These are phyloP conservation scores for Exocentrus adspersus DNA, from an alignment of 2,888 invertebrate species.

Conservation along the genomic window DNA sequence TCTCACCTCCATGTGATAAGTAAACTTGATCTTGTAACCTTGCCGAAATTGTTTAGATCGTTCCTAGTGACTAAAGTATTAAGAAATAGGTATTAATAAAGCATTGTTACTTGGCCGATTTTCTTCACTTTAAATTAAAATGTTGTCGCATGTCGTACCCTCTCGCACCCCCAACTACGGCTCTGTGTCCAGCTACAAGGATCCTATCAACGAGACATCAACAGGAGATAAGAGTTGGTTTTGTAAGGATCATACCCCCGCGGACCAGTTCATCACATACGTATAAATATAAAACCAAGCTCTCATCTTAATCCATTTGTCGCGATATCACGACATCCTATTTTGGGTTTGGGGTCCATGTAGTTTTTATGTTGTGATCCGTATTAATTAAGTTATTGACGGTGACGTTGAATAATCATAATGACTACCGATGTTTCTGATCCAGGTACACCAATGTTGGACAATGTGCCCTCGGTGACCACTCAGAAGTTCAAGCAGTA, in stretches of 20 bases:
- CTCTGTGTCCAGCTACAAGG: too few species aligned
- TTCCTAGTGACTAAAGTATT: too few species aligned
- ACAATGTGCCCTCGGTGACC: neutral
- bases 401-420: slow-evolving; percentile 5
- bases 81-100: too few species aligned
- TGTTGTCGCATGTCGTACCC: too few species aligned
- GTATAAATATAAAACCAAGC: slow-evolving; percentile 15
- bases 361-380: slow-evolving; percentile 5
- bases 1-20: too few species aligned
- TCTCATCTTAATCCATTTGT: slow-evolving; percentile 16
- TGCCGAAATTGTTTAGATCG: too few species aligned
- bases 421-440: slow-evolving; percentile 22
- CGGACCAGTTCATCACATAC: neutral
- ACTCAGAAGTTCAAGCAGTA: slow-evolving; percentile 42
- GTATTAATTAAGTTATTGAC: neutral
- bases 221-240: slow-evolving; percentile 12
- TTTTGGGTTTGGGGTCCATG: neutral
- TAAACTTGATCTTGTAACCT: too few species aligned
- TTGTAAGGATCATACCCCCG: slow-evolving; percentile 12
- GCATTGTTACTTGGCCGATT: too few species aligned
- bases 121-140: too few species aligned
- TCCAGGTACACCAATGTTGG: slow-evolving; percentile 36
- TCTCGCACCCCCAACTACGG: too few species aligned
- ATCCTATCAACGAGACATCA: slow-evolving; percentile 12
- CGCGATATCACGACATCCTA: neutral